Base-by-base conservation (phyloP, 2,113 vertebrate species). In the Galbula dea region DNA sequence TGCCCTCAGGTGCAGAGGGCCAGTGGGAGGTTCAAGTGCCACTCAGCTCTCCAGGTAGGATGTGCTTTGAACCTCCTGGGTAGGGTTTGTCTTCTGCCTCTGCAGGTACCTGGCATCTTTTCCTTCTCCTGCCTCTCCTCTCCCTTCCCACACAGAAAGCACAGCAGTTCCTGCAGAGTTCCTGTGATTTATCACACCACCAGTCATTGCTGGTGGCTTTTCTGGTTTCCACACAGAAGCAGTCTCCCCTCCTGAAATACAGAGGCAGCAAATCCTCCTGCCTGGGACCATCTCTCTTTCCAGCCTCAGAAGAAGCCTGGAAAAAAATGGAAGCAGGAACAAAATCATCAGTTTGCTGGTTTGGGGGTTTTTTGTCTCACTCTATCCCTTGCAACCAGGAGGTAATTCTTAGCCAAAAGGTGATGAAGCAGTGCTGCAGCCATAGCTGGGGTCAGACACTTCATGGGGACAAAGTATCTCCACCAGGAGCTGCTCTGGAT, bases 161-260 rank as follows among this genome's bases (percentile, higher is more conserved):
- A 36, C 2, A 80, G 79, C 58, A 10, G 43, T 51, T 90, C 71
- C 73, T 61, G 41, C 82, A 88, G 95, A 95, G 76, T 58, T 57
- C 87, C 65, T 51, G 32, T 94, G 92, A 95, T 96, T 96, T 96
- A 96, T 93, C 75, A 91, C 86, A 55, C 88, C 84, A 76, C 88
- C 80, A 75, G 34, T 54, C 75, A 51, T 86, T 93, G n/a, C 81
- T 92, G 69, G 66, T 78, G 80, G 37, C 61, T 93, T 95, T 94
- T 95, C 90, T 91, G 90, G 90, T 94, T 88, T 68, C 22, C 1
- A 72, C 74, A 90, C 55, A 84, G 92, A 93, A 92, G 20, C 8
- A 1, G 88, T 82, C 55, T 91, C 62, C 72, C 22, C 26, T 89
- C 16, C 61, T 90, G 93, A 96, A 95, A 93, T 84, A 94, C 4